A percentile compares a stretch with the other conserved stretches of the same genome.
Evolutionary conservation across 1,140 invertebrate species (phyloP).

Genomic region (Patella vulgata): DNA sequence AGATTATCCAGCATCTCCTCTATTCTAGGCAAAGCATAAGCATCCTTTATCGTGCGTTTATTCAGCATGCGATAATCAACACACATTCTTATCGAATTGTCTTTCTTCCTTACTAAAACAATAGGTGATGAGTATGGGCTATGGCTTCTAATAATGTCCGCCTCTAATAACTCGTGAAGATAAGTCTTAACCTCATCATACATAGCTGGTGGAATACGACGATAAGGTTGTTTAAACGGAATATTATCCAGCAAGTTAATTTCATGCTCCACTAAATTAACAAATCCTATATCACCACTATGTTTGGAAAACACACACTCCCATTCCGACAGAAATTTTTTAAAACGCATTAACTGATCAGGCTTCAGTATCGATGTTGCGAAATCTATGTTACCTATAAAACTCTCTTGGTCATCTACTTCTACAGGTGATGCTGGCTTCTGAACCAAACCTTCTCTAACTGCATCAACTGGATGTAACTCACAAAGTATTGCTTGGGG

Average conservation of each 20-base stretch:
- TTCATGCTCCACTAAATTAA: slow-evolving; percentile 12
- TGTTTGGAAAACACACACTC: slow-evolving; percentile 10
- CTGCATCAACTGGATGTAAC: slow-evolving; percentile 11
- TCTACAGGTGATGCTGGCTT: too few species aligned
- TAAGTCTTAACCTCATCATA: slow-evolving; percentile 23
- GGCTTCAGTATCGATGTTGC: slow-evolving; percentile 1
- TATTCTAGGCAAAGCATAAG: slow-evolving; percentile 69
- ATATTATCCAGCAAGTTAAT: slow-evolving; percentile 17
- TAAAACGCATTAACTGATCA: slow-evolving; percentile 5
- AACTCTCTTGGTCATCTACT: too few species aligned
- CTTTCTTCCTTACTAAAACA: slow-evolving; percentile 24
- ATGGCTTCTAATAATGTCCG: slow-evolving; percentile 19
- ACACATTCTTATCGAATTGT: slow-evolving; percentile 50
- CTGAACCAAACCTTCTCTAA: not conserved
- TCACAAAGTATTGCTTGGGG: slow-evolving; percentile 17
- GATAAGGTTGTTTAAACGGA: slow-evolving; percentile 22
- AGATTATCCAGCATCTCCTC: slow-evolving; percentile 66
- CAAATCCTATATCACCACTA: slow-evolving; percentile 17
- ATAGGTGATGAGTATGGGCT: slow-evolving; percentile 20
- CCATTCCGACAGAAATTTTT: slow-evolving; percentile 7
- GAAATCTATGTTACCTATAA: not conserved
- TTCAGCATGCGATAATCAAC: slow-evolving; percentile 69
- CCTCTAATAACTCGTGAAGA: slow-evolving; percentile 14
- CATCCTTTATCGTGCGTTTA: slow-evolving; percentile 61
- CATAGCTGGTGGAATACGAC: slow-evolving; percentile 22